These are phyloP conservation scores for Ceyx melanurus DNA, from an alignment of 2,113 vertebrate species.

Conservation along the genomic window DNA sequence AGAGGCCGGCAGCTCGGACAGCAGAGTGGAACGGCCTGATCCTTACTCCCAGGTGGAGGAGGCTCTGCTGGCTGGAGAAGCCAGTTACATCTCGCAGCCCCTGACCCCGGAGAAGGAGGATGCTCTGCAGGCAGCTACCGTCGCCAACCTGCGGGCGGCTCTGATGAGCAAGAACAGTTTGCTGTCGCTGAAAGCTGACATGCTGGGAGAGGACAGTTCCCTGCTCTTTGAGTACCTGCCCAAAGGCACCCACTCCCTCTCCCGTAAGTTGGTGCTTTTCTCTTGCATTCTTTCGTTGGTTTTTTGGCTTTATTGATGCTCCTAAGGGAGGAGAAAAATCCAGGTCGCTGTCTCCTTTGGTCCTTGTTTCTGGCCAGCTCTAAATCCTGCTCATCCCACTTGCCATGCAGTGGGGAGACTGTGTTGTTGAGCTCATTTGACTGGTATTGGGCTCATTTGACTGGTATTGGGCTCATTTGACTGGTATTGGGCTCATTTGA, in stretches of 20 bases:
- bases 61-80: slow-evolving; percentile 77
- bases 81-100: slow-evolving; percentile 79
- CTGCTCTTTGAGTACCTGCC: slow-evolving; percentile 96
- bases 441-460: too few relatives aligned
- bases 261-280: slow-evolving; percentile 84
- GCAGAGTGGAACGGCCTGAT: slow-evolving; percentile 83
- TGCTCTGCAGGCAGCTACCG: slow-evolving; percentile 79
- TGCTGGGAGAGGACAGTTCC: slow-evolving; percentile 92
- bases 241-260: slow-evolving; percentile 91
- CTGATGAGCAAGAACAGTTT: slow-evolving; percentile 98
- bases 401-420: neutral
- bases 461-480: too few relatives aligned
- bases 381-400: neutral
- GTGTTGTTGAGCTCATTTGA: neutral
- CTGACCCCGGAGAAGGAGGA: slow-evolving; percentile 86
- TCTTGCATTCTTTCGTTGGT: rapidly evolving
- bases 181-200: slow-evolving; percentile 91
- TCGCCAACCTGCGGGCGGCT: slow-evolving; percentile 92
- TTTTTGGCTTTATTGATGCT: neutral
- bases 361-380: neutral
- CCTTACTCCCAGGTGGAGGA: slow-evolving; percentile 87
- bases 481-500: too few relatives aligned
- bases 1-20: slow-evolving; percentile 88
- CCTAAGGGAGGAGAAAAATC: neutral
- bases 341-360: rapidly evolving